Evolutionary conservation across 2,797 vertebrate species (phyloP).

Genomic region (Lates japonicus): DNA sequence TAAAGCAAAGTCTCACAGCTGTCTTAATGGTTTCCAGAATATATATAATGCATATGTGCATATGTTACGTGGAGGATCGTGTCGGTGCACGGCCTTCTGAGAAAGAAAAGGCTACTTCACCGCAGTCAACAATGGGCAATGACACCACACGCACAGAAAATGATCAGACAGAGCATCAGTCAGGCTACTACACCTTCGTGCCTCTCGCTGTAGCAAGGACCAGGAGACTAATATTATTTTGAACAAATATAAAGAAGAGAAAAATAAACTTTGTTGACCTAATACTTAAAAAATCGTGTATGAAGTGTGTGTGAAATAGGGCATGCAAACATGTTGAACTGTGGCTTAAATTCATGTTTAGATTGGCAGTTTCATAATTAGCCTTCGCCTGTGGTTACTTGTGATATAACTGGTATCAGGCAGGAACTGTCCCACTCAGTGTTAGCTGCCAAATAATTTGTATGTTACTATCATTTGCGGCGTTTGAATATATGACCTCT

Average conservation of each 20-base stretch:
- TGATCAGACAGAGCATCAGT: neutral
- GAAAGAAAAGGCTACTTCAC: neutral
- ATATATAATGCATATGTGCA: neutral
- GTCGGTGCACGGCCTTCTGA: neutral
- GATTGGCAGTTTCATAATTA: constrained; percentile 28
- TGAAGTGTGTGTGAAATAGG: constrained; percentile 39
- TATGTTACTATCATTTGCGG: neutral
- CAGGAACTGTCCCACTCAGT: neutral
- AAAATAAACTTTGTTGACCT: constrained; percentile 43
- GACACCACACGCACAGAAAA: neutral
- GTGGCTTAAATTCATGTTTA: constrained; percentile 17
- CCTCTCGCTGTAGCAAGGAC: constrained; percentile 29
- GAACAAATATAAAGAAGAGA: constrained; percentile 40
- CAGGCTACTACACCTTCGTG: neutral
- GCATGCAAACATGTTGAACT: constrained; percentile 17
- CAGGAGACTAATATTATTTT: constrained; percentile 39
- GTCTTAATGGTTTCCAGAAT: constrained; percentile 54
- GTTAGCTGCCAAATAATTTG: neutral
- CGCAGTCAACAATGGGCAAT: neutral
- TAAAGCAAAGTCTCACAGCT: constrained; percentile 35
- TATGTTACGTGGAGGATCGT: constrained; percentile 2
- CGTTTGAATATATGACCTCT: neutral
- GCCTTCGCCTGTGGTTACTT: constrained; percentile 32
- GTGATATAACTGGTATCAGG: constrained; percentile 4
- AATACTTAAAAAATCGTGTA: no score